Base-by-base conservation (phyloP, 2,888 invertebrate genomes). In the Drosophila neotestacea region DNA sequence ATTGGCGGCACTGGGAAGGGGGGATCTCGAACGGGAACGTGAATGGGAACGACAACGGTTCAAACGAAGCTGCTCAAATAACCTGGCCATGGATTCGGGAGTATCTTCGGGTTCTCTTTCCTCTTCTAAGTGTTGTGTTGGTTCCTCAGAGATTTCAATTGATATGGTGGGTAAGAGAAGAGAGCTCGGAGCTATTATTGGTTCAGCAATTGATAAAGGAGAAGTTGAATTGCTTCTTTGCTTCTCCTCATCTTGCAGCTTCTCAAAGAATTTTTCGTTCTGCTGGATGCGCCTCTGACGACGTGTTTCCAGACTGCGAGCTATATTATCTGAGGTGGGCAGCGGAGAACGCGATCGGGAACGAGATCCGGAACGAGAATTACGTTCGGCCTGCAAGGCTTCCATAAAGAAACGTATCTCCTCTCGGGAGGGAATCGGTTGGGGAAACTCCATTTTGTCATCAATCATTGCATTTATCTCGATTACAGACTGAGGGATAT, bases 271-370 rank as follows among this genome's bases (percentile, higher is more conserved):
- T 9, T 84, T 77, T 34, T 85, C 85, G 10, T 85, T 86, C 5
- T 84, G 85, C 11, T 69, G 70, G 2, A 84, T 85, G n/a, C 86
- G 79, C 36, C 71, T 86, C 4, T 67, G 46, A 0, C 84, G 68
- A 0, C 86, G 39, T 5, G 63, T 61, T 16, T 86, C 86, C 44
- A 85, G 48, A 2, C 90, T 88, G n/a, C 82, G 81, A 6, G 74
- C 67, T 4, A 90, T 74, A 32, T 90, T 90, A 9, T 79, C 85
- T 1, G 88, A 52, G 0, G 88, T 88, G 16, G 90, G 90, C 52
- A 90, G 46, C 0, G 90, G 90, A 0, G 90, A 90, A 1, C 82
- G 80, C 0, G 85, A 85, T 1, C 62, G 68, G 1, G 77, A 74
- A 1, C 65, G 56, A 32, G 63, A 50, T 32, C 59, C 47, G 0